Percentiles rank a stretch among this genome's conserved stretches.
phyloP scores from a whole-genome alignment of 2,797 vertebrate genomes.

The Champsocephalus gunnari region DNA sequence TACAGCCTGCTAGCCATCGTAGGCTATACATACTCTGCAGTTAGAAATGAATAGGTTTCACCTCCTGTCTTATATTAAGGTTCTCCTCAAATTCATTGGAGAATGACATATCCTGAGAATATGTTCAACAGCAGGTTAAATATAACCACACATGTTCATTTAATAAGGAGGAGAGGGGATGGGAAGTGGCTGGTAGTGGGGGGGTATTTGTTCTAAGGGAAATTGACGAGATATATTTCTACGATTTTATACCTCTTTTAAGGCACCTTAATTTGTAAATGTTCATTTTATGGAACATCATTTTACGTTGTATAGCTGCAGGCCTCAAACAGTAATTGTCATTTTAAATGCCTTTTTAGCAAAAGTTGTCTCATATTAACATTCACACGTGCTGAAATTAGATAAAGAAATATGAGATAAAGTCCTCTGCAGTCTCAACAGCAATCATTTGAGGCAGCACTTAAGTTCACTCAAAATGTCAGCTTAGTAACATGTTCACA shows the following conservation, averaged over 20 bases:
- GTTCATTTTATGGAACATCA: neutral
- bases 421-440: neutral
- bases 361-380: neutral
- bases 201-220: neutral
- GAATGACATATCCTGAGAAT: constrained; percentile 51
- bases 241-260: neutral
- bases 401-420: neutral
- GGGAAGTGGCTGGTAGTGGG: neutral
- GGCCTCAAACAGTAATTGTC: constrained; percentile 18
- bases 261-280: neutral
- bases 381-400: neutral
- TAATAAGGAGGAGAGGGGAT: constrained; percentile 42
- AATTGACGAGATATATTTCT: constrained; percentile 20
- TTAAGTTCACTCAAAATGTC: neutral
- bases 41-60: constrained; percentile 55
- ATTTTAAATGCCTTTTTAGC: neutral
- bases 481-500: neutral
- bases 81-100: constrained; percentile 63
- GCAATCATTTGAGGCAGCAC: neutral
- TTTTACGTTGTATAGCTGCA: constrained; percentile 1
- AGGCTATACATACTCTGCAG: constrained; percentile 29
- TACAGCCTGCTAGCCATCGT: constrained; percentile 32
- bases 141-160: constrained; percentile 63
- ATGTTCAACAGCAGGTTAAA: constrained; percentile 57
- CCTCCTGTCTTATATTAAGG: constrained; percentile 64